Percentiles rank a stretch among this genome's conserved stretches.
phyloP scores from a whole-genome alignment of 2,113 vertebrate genomes.

The Sinocyclocheilus maitianheensis region DNA sequence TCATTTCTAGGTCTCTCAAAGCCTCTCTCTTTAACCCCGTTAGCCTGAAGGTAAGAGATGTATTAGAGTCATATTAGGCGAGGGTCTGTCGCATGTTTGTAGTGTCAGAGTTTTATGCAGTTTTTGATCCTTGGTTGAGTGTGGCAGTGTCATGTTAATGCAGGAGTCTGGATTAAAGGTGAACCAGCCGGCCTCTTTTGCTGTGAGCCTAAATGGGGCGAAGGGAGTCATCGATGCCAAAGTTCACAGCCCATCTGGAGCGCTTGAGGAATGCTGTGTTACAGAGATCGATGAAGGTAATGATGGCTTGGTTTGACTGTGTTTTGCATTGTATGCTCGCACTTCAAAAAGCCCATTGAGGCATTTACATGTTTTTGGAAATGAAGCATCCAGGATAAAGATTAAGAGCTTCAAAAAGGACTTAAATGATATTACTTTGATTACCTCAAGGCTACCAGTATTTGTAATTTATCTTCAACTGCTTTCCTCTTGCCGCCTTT shows the following conservation, averaged over 20 bases:
- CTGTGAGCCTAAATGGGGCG: constrained; percentile 92
- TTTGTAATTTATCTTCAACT: background rate
- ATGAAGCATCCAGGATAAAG: background rate
- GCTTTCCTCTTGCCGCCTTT: background rate
- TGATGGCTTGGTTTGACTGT: background rate
- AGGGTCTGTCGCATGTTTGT: background rate
- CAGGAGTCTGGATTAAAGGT: constrained; percentile 95
- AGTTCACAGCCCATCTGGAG: constrained; percentile 91
- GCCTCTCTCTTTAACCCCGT: constrained; percentile 80
- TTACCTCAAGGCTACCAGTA: too few relatives aligned
- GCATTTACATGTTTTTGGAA: too few relatives aligned
- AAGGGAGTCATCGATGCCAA: constrained; percentile 91
- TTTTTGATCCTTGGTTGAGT: constrained; percentile 31
- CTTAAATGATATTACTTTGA: background rate
- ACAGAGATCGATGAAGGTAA: constrained; percentile 92
- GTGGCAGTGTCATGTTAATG: constrained; percentile 58
- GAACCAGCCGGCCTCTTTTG: constrained; percentile 93
- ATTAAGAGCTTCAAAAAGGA: background rate
- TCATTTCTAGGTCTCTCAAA: constrained; percentile 30
- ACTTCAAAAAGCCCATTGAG: background rate
- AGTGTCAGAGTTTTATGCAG: background rate
- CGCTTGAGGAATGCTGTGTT: constrained; percentile 87
- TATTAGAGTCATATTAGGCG: background rate
- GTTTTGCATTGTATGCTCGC: background rate
- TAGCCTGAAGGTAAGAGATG: constrained; percentile 76